Evolutionary conservation across 2,113 vertebrate species (phyloP), one percentile per base, ranked within the genome.

Genomic region (Theristicus caerulescens): DNA sequence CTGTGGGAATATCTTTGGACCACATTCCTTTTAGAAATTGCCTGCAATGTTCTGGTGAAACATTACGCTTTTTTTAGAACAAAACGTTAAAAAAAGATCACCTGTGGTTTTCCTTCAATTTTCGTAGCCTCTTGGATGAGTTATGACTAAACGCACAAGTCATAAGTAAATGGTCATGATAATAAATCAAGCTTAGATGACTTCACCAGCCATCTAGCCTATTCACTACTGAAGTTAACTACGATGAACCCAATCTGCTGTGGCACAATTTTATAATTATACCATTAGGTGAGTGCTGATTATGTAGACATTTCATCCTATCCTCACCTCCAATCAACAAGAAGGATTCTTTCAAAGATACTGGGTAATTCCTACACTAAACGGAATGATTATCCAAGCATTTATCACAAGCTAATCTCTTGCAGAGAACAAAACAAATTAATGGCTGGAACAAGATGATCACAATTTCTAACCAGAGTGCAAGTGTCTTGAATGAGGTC

Each of bases 81-180:
- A 74, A 57, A 90, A 86, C 14, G 34, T 89, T 88, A 52, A 84
- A 74, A 86, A 77, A 83, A 65, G 13, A 88, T 77, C 55, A 74
- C 27, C 67, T 64, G 29, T 42, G 18, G 7, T 64, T 85, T 82
- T 61, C 44, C 34, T 64, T 71, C 64, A 34, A 26, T 77, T 88
- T 86, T 92, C n/a, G 72, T 19, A 78, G 46, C 27, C n/a, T 64
- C 69, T 64, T 76, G 40, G 49, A 88, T 57, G 36, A 66, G 17
- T 82, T 87, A 31, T 0, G 3, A 47, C 44, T 76, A 73, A 86
- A 90, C 12, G 36, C 21, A 49, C 34, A 80, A 62, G 44, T 49
- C 19, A 16, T 34, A 90, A 74, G 20, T 61, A 42, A 83, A 71
- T 9, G 7, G 44, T 61, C 52, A 57, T 13, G 13, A 42, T 65